Percentiles rank a stretch among this genome's conserved stretches.
Conservation (phyloP, 2,888 invertebrate species). For the Epirrhoe tristata region DNA sequence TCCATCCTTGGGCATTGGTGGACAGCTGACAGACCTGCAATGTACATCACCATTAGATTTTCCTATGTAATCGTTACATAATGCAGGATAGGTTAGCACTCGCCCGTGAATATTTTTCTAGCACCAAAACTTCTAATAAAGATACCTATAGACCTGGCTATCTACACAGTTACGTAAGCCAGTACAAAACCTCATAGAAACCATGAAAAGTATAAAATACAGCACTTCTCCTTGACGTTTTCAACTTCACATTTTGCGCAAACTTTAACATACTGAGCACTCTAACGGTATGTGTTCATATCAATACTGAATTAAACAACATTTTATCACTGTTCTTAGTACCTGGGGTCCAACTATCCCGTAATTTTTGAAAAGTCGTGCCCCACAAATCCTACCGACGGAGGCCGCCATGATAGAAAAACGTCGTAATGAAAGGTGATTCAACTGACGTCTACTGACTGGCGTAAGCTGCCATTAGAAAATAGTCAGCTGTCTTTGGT, state of each 20-base stretch:
- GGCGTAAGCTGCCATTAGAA: slow-evolving; percentile 56
- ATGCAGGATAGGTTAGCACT: slow-evolving; percentile 81
- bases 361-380: slow-evolving; percentile 92
- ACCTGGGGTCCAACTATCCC: slow-evolving; percentile 91
- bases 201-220: slow-evolving; percentile 64
- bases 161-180: slow-evolving; percentile 50
- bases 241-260: slow-evolving; percentile 52
- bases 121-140: slow-evolving; percentile 17
- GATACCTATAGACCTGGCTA: slow-evolving; percentile 37
- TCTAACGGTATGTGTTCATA: slow-evolving; percentile 49
- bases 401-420: slow-evolving; percentile 94
- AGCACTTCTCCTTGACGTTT: slow-evolving; percentile 58
- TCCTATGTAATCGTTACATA: slow-evolving; percentile 81
- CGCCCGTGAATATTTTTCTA: slow-evolving; percentile 54
- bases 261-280: slow-evolving; percentile 56
- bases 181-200: slow-evolving; percentile 46
- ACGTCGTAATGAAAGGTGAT: slow-evolving; percentile 78
- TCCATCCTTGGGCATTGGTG: slow-evolving; percentile 90
- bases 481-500: slow-evolving; percentile 38
- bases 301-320: slow-evolving; percentile 43
- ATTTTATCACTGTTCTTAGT: slow-evolving; percentile 61
- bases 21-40: slow-evolving; percentile 91
- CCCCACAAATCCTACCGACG: slow-evolving; percentile 94
- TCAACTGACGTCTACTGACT: slow-evolving; percentile 67
- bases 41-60: slow-evolving; percentile 72